Conservation (phyloP, 2,888 invertebrate species). For the Gari tellinella region DNA sequence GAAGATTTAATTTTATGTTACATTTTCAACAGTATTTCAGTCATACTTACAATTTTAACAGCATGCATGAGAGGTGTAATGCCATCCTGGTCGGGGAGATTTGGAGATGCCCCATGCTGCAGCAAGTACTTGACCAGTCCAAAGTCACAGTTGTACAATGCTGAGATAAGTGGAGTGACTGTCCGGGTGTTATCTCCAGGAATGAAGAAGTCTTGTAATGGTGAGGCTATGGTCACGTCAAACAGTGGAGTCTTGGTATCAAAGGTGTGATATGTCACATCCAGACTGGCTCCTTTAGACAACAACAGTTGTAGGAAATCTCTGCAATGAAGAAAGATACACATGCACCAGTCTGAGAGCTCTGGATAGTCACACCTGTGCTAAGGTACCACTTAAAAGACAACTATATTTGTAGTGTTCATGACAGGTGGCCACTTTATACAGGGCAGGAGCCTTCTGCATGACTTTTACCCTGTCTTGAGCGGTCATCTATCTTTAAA, state of each 20-base stretch:
- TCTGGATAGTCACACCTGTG: too few species aligned
- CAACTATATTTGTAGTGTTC: too few species aligned
- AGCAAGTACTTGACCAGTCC: slow-evolving; percentile 81
- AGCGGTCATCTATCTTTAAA: too few species aligned
- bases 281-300: slow-evolving; percentile 70
- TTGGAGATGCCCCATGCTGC: slow-evolving; percentile 81
- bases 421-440: too few species aligned
- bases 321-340: slow-evolving; percentile 46
- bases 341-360: too few species aligned
- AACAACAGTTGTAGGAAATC: slow-evolving; percentile 71
- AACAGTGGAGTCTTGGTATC: slow-evolving; percentile 74
- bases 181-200: slow-evolving; percentile 51
- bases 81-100: slow-evolving; percentile 82
- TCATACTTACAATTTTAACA: slow-evolving; percentile 80
- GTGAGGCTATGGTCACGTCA: slow-evolving; percentile 62
- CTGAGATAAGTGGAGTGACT: slow-evolving; percentile 83
- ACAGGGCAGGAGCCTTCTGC: too few species aligned
- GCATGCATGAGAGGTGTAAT: slow-evolving; percentile 85
- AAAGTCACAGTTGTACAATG: slow-evolving; percentile 82
- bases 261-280: slow-evolving; percentile 79
- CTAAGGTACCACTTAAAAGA: too few species aligned
- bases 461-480: too few species aligned
- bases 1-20: too few species aligned
- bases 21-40: too few species aligned
- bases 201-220: slow-evolving; percentile 69